Conservation (phyloP, 2,113 vertebrate species). For the Megalops atlanticus region DNA sequence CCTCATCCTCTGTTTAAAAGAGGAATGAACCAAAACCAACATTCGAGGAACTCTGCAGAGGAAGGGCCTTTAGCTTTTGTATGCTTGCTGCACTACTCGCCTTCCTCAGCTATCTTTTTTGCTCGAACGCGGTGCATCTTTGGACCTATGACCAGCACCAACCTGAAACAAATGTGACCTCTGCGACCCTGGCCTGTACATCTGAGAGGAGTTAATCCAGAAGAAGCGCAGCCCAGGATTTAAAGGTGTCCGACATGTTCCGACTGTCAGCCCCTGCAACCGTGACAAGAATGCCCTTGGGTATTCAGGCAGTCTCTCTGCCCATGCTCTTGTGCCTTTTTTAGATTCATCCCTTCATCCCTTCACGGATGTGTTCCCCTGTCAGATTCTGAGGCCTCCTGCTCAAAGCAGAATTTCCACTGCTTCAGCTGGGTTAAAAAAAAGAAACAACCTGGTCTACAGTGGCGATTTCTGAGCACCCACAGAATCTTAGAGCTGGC, state of each 20-base stretch:
- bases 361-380: neutral
- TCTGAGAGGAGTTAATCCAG: neutral
- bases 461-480: neutral
- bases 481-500: neutral
- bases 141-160: neutral
- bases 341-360: neutral
- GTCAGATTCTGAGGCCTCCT: neutral
- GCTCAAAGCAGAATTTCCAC: neutral
- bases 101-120: neutral
- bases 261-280: neutral
- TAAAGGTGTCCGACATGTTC: neutral
- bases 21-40: constrained; percentile 25
- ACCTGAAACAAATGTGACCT: neutral
- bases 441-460: neutral
- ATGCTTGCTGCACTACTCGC: neutral
- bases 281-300: neutral
- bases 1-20: neutral
- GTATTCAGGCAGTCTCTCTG: neutral
- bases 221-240: neutral
- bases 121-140: neutral
- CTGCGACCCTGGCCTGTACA: neutral
- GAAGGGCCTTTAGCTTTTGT: neutral
- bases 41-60: neutral
- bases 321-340: neutral
- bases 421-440: neutral